Evolutionary conservation across 2,113 vertebrate genomes (phyloP), one percentile per base, ranked within the genome.

Genomic region (Hippocampus comes): DNA sequence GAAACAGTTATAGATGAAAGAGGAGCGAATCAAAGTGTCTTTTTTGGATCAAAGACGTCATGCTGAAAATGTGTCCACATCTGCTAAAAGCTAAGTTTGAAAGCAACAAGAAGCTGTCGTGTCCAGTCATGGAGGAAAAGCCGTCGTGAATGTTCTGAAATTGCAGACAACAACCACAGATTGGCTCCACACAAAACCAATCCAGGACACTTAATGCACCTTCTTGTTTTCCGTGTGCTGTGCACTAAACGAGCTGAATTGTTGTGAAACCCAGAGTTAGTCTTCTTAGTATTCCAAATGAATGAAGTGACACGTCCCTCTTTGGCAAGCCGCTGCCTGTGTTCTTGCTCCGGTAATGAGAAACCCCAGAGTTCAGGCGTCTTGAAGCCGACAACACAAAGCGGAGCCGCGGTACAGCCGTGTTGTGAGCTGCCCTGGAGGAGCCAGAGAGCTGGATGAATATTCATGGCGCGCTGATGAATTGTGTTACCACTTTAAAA

Each of bases 401-500:
- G 77, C 72, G 71, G 78, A 83, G 80, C 81, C 84, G 82, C 86
- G 86, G 86, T 74, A 83, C 76, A 75, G 81, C 72, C 69, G 63
- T 83, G 81, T 85, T 89, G 80, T 74, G 81, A 74, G 46, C 74
- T 68, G 72, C 84, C 87, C 81, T 63, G 77, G 79, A 87, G 83
- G 82, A 86, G 81, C 73, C 66, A 34, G 71, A 75, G 78, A 81
- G 80, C 79, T 21, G 74, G 74, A 89, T 89, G 88, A 89, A 89
- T 90, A 90, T 90, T 91, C 84, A 91, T 89, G 83, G 65, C 3
- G 41, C n/a, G 23, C 70, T 87, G 89, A 87, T 88, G 75, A 89
- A 87, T 86, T 87, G 84, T 78, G 80, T 84, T 83, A 80, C 80
- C 87, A 82, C 88, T 89, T 89, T 82, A 77, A 89, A 84, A 88